Percentiles rank a stretch among this genome's conserved stretches.
phyloP scores from a whole-genome alignment of 2,888 invertebrate genomes.

The Cephus pygmeus region DNA sequence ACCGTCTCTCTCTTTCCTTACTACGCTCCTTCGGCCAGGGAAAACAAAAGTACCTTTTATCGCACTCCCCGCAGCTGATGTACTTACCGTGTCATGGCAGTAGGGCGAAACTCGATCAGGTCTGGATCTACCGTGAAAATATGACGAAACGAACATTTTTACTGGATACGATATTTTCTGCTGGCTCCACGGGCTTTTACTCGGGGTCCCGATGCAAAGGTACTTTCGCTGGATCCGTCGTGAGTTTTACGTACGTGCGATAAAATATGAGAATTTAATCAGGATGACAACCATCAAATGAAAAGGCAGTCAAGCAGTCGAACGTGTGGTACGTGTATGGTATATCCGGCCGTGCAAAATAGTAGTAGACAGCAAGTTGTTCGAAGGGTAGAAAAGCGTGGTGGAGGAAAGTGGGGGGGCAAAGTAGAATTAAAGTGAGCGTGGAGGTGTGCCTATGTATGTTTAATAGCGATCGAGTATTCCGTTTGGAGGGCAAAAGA shows the following conservation, averaged over 20 bases:
- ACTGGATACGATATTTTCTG: background rate
- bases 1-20: background rate
- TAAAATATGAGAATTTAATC: background rate
- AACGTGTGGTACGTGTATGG: background rate
- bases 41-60: background rate
- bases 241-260: too few species aligned
- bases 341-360: background rate
- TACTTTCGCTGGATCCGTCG: too few species aligned
- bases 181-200: background rate
- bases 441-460: constrained; percentile 57
- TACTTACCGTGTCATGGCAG: background rate
- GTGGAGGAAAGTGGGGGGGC: constrained; percentile 53
- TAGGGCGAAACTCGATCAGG: background rate
- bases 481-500: constrained; percentile 55
- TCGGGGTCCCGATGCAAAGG: background rate
- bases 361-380: background rate
- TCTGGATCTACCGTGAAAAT: background rate
- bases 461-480: constrained; percentile 63
- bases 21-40: background rate
- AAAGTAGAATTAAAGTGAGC: constrained; percentile 54
- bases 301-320: background rate
- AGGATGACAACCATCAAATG: background rate
- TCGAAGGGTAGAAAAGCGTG: constrained; percentile 7
- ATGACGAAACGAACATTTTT: background rate
- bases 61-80: background rate